Conservation (phyloP, 2,797 vertebrate species). For the Syndactyla subalaris region DNA sequence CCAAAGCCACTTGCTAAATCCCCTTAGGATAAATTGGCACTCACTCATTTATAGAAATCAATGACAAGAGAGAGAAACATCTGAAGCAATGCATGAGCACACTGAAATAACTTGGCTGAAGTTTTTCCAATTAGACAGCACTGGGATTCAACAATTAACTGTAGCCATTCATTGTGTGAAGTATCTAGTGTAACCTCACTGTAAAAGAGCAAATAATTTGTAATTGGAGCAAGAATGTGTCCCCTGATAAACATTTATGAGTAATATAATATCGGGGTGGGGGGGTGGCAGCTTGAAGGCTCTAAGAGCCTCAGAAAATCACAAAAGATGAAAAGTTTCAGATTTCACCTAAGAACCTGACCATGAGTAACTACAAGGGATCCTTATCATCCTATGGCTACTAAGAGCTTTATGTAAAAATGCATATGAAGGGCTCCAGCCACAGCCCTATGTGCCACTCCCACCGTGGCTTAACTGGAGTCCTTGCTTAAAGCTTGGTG, state of each 20-base stretch:
- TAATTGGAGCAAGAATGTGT: not conserved
- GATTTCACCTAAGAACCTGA: not conserved
- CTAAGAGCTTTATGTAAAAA: not conserved
- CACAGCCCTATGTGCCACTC: not conserved
- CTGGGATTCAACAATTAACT: not conserved
- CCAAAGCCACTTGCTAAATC: not conserved
- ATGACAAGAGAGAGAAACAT: not conserved
- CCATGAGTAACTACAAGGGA: not conserved
- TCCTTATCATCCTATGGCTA: not conserved
- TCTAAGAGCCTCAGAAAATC: not conserved
- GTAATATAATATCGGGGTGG: not conserved
- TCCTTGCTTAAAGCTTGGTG: not conserved
- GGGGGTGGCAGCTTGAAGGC: not conserved
- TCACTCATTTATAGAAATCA: not conserved
- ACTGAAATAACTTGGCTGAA: not conserved
- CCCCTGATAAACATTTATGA: not conserved
- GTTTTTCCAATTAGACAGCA: not conserved
- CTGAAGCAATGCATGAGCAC: not conserved
- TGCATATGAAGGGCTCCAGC: not conserved
- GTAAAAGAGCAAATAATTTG: not conserved
- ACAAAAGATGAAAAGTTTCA: not conserved
- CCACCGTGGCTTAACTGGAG: not conserved
- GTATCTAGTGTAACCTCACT: not conserved
- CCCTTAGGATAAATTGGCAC: not conserved
- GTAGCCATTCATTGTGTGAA: not conserved